phyloP scores from a whole-genome alignment of 2,113 vertebrate genomes.

The Mobula hypostoma region DNA sequence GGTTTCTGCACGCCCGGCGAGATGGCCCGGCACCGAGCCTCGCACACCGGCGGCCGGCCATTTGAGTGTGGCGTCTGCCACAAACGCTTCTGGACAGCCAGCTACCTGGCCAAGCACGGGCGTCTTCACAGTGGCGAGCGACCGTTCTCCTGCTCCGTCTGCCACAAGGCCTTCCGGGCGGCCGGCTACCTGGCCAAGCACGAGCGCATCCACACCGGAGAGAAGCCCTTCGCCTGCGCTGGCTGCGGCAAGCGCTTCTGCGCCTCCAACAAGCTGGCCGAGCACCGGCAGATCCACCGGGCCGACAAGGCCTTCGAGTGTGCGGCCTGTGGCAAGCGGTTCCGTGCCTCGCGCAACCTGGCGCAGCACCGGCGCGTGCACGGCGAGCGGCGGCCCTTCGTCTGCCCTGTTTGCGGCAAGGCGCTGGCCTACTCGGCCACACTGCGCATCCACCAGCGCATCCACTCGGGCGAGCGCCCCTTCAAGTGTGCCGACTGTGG shows the following conservation, averaged over 20 bases:
- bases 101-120: not conserved
- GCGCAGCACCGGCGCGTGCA: not conserved
- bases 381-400: not conserved
- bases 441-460: not conserved
- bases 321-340: not conserved
- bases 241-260: not conserved
- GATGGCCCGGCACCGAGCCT: not conserved
- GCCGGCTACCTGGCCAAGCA: not conserved
- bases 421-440: not conserved
- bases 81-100: not conserved
- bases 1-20: not conserved
- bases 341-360: not conserved
- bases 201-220: not conserved
- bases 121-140: not conserved
- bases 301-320: not conserved
- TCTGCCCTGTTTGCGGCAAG: not conserved
- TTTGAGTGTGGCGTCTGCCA: not conserved
- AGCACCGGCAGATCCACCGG: not conserved
- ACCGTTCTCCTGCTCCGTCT: not conserved
- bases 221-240: not conserved
- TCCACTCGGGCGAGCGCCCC: not conserved
- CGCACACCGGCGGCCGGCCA: not conserved
- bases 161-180: not conserved
- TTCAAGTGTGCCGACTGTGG: not conserved
- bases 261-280: not conserved